Evolutionary conservation across 2,113 vertebrate genomes (phyloP).

Genomic region (Micronycteris hirsuta): DNA sequence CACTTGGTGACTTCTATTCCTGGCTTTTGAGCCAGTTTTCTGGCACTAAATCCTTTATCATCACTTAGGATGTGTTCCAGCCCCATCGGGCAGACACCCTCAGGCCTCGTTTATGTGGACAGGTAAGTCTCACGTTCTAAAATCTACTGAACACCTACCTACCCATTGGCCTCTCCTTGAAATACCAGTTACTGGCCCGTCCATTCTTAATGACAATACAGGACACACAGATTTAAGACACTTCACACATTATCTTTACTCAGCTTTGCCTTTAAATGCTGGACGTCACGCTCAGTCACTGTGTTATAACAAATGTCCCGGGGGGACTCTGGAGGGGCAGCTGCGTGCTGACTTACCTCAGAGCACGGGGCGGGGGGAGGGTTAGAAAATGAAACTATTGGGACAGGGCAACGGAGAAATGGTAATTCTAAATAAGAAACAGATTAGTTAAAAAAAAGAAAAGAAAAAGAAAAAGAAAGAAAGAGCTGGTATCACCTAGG

Average conservation of each 20-base stretch:
- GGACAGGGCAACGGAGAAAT: not conserved
- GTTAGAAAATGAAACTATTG: not conserved
- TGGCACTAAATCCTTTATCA: not conserved
- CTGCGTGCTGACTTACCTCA: not conserved
- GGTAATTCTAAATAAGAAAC: not conserved
- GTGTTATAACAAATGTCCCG: too few species aligned
- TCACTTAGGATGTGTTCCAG: not conserved
- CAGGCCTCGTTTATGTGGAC: not conserved
- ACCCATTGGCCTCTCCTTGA: not conserved
- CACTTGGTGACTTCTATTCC: not conserved
- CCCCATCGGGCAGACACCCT: not conserved
- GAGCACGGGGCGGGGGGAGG: not conserved
- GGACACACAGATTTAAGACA: not conserved
- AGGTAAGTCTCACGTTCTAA: not conserved
- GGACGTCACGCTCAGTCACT: not conserved
- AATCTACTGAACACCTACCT: too few species aligned
- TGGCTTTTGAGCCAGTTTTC: not conserved
- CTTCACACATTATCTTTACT: not conserved
- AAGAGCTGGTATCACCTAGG: not conserved
- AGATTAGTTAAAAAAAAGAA: not conserved
- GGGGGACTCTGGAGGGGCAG: not conserved
- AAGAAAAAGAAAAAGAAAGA: not conserved
- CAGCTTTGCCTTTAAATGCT: accelerated
- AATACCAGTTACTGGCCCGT: not conserved
- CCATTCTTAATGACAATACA: not conserved